Evolutionary conservation across 1,140 invertebrate genomes (phyloP), one percentile per base, ranked within the genome.

Genomic region (Zelostemma sp.): DNA sequence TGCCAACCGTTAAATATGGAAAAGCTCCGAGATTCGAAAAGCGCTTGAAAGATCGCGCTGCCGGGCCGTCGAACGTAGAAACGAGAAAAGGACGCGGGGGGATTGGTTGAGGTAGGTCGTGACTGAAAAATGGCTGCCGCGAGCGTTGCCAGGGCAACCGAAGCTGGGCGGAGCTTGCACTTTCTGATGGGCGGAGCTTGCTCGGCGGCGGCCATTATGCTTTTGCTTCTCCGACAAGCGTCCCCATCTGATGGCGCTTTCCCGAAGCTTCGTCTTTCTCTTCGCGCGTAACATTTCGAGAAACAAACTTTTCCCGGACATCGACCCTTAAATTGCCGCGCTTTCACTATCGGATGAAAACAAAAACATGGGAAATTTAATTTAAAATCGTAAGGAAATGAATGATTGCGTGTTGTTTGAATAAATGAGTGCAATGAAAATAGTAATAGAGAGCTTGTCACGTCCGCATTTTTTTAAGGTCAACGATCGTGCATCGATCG

Each of bases 21-120:
- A 28, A 28, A 28, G 25, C 25, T 3, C 25, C 8, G 33, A 9
- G 1, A 11, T 35, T 35, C 33, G 33, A 11, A 35, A 6, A 35
- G 68, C 31, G 48, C 51, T 43, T 14, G 41, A 16, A 43, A 43
- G 41, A 16, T 43, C 41, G 41, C 41, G 41, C 41, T 43, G 41
- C 4, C 14, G 41, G 45, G 21, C 15, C 33, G 14, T 17, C 5
- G 11, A 11, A 38, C n/a, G n/a, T n/a, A n/a, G n/a, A n/a, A n/a
- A n/a, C n/a, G n/a, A n/a, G 21, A 40, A 35, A 15, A 31, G 43
- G 25, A 48, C 35, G 9, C 47, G 19, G 41, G 54, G 57, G 55
- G 46, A 33, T 55, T 43, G 53, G 49, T 82, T 80, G 77, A 73
- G 80, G 80, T 72, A 82, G 79, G 80, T 83, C 78, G 64, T 19